Base-by-base conservation (phyloP, 2,888 invertebrate species). In the Troides aeacus region DNA sequence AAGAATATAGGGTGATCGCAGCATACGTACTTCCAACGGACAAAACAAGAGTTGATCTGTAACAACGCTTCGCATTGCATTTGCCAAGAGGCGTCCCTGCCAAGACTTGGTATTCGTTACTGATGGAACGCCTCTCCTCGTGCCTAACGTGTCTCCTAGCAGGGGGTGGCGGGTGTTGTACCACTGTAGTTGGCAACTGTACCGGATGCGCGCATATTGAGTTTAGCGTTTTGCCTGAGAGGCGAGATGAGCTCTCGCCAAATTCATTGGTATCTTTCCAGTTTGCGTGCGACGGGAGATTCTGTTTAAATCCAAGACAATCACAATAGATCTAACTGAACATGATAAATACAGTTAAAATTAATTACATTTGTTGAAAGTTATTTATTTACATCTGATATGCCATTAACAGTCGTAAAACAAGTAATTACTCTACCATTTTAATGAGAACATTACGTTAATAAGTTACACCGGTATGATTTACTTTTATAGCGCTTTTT, bases 151-250 rank as follows among this genome's bases (percentile, higher is more conserved):
- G 72, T 71, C 71, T 74, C 76, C 76, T 73, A 73, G 71, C 69
- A 70, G 72, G 74, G 81, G 79, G 80, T 74, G 53, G 53, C 17
- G 39, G 39, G 39, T 39, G 39, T 39, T 39, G 39, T 39, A 39
- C 74, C 72, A 64, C 72, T 75, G 76, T 79, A 82, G 80, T 90
- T 90, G 90, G 90, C 90, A 91, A 78, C 83, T 78, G 81, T 85
- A 82, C 83, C 81, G 80, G 76, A 79, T 75, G 75, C 80, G 79
- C 85, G 85, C 88, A 89, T 89, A 90, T 90, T 90, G 88, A 88
- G 87, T 87, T 83, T 84, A 82, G 77, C 84, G 83, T 85, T 86
- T 88, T 85, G 87, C 88, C 85, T 84, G 87, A 84, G 83, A 85
- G 82, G 78, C 83, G 80, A 81, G 81, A 78, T 79, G 79, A 77